These are phyloP conservation scores for Scarus forsteni DNA, from an alignment of 2,797 vertebrate genomes.

Conservation along the genomic window DNA sequence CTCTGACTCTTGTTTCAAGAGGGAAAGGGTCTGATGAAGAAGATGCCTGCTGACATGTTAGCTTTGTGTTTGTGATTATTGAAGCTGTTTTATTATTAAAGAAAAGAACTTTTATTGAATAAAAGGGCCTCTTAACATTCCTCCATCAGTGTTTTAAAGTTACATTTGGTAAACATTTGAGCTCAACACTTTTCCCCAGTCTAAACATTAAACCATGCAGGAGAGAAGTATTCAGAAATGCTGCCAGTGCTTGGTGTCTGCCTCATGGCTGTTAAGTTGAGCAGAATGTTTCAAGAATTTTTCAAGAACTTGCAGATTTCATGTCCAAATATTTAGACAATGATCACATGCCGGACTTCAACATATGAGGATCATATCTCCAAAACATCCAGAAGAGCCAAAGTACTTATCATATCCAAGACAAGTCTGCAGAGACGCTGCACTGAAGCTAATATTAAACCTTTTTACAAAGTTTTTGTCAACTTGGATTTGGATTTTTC, in stretches of 20 bases:
- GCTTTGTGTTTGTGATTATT: not conserved
- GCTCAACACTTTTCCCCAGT: not conserved
- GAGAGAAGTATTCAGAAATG: not conserved
- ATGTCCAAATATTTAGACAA: conserved; percentile 2
- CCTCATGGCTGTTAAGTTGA: not conserved
- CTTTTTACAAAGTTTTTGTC: too few relatives aligned
- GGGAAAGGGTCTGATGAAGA: not conserved
- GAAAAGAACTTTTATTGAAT: not conserved
- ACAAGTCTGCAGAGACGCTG: too few relatives aligned
- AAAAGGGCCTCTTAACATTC: not conserved
- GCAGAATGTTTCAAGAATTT: not conserved
- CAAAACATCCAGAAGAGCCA: not conserved
- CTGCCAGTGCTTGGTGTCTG: not conserved
- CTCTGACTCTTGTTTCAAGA: not conserved
- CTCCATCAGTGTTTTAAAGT: not conserved
- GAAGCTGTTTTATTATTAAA: not conserved
- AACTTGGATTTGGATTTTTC: too few relatives aligned
- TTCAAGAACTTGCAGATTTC: not conserved
- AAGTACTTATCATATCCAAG: too few relatives aligned
- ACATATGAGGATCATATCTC: not conserved
- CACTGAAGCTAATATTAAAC: too few relatives aligned
- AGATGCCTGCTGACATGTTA: not conserved
- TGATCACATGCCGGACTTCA: not conserved
- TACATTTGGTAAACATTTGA: not conserved
- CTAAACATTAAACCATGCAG: not conserved